Base-by-base conservation (phyloP, 2,888 invertebrate genomes). In the Orgyia antiqua region DNA sequence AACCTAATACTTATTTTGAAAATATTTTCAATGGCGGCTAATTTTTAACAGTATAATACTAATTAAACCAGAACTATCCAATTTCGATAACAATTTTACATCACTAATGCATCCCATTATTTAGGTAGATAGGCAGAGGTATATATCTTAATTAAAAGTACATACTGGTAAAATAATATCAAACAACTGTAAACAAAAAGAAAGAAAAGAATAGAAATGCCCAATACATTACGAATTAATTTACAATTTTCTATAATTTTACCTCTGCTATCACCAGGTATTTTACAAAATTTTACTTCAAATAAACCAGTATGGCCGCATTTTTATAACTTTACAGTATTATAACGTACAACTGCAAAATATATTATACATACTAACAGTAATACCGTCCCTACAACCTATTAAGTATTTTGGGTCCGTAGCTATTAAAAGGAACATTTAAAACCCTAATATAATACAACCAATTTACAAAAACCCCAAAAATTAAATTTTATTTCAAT, bases 271-370 rank as follows among this genome's bases (percentile, higher is more conserved):
- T 41, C 32, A 41, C 52, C 57, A 29, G 30, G 47, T 9, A 57
- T 44, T 56, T 49, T 57, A 57, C 58, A 63, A 49, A 32, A 52
- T 40, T 45, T 13, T 42, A 43, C 47, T 60, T 53, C 45, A 62
- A 70, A 59, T 52, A 64, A 62, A 65, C 62, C 61, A 53, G 54
- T 78, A 84, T 84, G 83, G 83, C 83, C 77, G 74, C 74, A 42
- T 58, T 62, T 58, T 58, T 24, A 6, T 23, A 10, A 46, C 53
- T 58, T 55, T 46, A 62, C 61, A 69, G 68, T 62, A 67, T 51
- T 58, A 66, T 65, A 67, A 69, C 58, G 48, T 67, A 68, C 52
- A 68, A 63, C 61, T 72, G 83, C 80, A 83, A 80, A 83, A 73
- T 68, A 83, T 79, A 77, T 70, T 64, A 60, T 68, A 58, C 56